Base-by-base conservation (phyloP, 2,797 vertebrate species). In the Mionectes olivaceus region DNA sequence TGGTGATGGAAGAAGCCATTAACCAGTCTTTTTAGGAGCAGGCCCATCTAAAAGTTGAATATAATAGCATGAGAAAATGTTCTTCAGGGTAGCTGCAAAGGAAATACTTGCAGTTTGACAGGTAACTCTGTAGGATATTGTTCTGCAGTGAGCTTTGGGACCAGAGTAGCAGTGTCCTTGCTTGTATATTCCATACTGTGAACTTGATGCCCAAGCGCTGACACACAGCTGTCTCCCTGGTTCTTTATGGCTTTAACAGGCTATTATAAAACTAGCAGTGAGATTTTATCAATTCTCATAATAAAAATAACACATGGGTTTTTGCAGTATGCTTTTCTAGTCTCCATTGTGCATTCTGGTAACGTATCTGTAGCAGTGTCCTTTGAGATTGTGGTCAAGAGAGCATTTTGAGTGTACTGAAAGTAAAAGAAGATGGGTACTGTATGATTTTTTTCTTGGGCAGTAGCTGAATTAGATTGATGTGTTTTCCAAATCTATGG, bases 271-370 rank as follows among this genome's bases (percentile, higher is more conserved):
- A 68, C 73, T 65, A 93, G 52, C 30, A 41, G 67, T 59, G 63
- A 88, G 70, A 55, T 82, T 88, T 94, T 81, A 59, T 89, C 32
- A 55, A 12, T 93, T 88, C 47, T 76, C 50, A 49, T 88, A 79
- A 82, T 87, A 88, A 94, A 93, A 94, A 92, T 82, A 91, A 71
- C 85, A 84, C 50, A n/a, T 75, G 44, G 1, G 3, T 19, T 88
- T 91, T 87, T 67, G 50, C 33, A 49, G 32, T 47, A 18, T 68
- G 44, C 65, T 83, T 57, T 88, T 83, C 69, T 89, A 81, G 61
- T 83, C 46, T 74, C 53, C 55, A 64, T 23, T 49, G 37, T 80
- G 27, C 50, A 8, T 85, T 90, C 75, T 95, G 57, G 41, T 85
- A 83, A 83, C 89, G 13, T 80, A 60, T 79, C 81, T 92, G 14